These are phyloP conservation scores for Chloebia gouldiae DNA, from an alignment of 2,113 vertebrate genomes.

Conservation along the genomic window DNA sequence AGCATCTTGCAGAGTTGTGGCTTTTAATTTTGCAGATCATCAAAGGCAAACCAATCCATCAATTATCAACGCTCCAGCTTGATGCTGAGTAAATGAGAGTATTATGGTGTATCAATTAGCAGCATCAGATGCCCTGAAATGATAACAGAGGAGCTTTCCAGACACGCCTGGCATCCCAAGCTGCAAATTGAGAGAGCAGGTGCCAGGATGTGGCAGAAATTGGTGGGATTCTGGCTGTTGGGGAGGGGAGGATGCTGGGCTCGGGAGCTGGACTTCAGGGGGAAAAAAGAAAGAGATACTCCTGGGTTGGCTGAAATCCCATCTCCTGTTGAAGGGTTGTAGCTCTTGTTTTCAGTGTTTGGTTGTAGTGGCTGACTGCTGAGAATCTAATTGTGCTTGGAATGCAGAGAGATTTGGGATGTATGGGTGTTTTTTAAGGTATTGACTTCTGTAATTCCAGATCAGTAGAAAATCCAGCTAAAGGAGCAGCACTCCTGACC, in stretches of 20 bases:
- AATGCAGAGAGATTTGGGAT: background rate
- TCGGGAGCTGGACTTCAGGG: accelerated
- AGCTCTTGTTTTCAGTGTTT: background rate
- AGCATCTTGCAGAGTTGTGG: background rate
- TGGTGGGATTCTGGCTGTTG: background rate
- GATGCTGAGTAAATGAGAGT: constrained; percentile 52
- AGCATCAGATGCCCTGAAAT: constrained; percentile 22
- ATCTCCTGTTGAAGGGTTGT: background rate
- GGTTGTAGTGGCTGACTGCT: background rate
- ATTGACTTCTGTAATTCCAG: background rate
- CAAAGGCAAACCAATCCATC: constrained; percentile 62
- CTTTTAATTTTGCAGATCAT: constrained; percentile 65
- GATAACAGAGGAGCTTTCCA: background rate
- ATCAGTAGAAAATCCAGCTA: background rate
- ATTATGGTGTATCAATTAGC: constrained; percentile 49
- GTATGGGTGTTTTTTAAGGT: accelerated
- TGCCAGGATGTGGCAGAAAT: background rate
- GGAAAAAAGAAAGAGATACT: background rate
- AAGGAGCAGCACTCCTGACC: background rate
- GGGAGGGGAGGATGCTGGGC: background rate
- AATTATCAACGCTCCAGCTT: constrained; percentile 63
- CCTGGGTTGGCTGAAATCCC: background rate
- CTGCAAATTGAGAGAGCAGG: background rate
- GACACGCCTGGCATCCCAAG: background rate
- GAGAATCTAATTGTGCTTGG: background rate